These are phyloP conservation scores for Cylas formicarius DNA, from an alignment of 1,140 invertebrate genomes.

Conservation along the genomic window DNA sequence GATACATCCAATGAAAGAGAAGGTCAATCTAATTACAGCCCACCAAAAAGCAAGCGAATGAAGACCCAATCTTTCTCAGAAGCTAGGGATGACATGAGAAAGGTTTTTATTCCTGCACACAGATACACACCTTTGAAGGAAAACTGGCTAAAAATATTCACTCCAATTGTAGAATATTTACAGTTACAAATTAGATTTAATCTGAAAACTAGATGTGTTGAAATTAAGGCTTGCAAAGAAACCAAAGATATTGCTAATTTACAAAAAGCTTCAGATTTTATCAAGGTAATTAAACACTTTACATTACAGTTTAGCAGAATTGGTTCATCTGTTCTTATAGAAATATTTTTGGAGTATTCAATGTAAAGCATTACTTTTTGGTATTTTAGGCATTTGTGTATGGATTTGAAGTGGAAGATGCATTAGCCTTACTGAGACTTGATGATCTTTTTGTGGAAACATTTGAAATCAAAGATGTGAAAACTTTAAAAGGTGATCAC, in stretches of 20 bases:
- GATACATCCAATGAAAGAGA: slow-evolving; percentile 58
- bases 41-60: slow-evolving; percentile 46
- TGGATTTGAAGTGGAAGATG: slow-evolving; percentile 97
- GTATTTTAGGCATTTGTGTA: slow-evolving; percentile 74
- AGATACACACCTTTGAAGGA: slow-evolving; percentile 91
- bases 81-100: slow-evolving; percentile 53
- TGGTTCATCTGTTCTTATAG: slow-evolving; percentile 5
- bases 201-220: slow-evolving; percentile 82
- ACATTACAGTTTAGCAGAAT: slow-evolving; percentile 3
- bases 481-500: slow-evolving; percentile 93
- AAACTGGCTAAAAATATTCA: slow-evolving; percentile 96
- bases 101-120: slow-evolving; percentile 55
- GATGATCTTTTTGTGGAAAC: slow-evolving; percentile 97
- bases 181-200: slow-evolving; percentile 94
- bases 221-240: slow-evolving; percentile 67
- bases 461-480: slow-evolving; percentile 96
- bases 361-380: too few relatives aligned
- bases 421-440: slow-evolving; percentile 85
- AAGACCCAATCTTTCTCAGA: slow-evolving; percentile 49
- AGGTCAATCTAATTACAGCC: slow-evolving; percentile 46
- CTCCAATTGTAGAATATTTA: slow-evolving; percentile 91
- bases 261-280: slow-evolving; percentile 97
- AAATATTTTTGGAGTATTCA: slow-evolving; percentile 6
- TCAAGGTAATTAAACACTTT: slow-evolving; percentile 52
- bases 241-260: slow-evolving; percentile 84